These are phyloP conservation scores for Pavo muticus DNA, from an alignment of 2,113 vertebrate genomes.

Conservation along the genomic window DNA sequence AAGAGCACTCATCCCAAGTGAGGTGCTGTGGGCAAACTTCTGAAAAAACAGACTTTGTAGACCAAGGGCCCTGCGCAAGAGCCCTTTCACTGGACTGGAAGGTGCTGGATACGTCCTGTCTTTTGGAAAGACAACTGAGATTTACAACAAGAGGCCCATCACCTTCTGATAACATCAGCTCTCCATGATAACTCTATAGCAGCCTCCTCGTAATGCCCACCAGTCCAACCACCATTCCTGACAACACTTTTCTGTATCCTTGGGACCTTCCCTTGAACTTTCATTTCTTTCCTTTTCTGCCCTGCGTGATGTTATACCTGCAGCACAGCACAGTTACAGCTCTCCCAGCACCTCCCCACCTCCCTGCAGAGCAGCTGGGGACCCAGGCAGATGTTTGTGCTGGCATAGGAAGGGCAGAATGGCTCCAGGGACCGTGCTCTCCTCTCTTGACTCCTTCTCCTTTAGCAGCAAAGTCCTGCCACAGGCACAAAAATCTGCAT, in stretches of 20 bases:
- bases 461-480: not conserved
- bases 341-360: not conserved
- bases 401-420: not conserved
- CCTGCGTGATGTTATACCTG: not conserved
- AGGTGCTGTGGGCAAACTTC: not conserved
- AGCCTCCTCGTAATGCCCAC: not conserved
- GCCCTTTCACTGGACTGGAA: not conserved
- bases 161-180: not conserved
- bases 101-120: not conserved
- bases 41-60: not conserved
- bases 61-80: not conserved
- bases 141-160: not conserved
- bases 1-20: conserved; percentile 23
- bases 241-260: not conserved
- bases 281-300: not conserved
- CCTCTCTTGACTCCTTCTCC: not conserved
- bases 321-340: not conserved
- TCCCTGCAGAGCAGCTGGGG: not conserved
- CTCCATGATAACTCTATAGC: not conserved
- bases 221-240: not conserved
- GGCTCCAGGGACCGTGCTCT: not conserved
- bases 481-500: conserved; percentile 16
- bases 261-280: not conserved
- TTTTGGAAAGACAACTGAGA: not conserved
- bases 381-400: not conserved